Base-by-base conservation (phyloP, 2,888 invertebrate species). In the Caenorhabditis angaria region DNA sequence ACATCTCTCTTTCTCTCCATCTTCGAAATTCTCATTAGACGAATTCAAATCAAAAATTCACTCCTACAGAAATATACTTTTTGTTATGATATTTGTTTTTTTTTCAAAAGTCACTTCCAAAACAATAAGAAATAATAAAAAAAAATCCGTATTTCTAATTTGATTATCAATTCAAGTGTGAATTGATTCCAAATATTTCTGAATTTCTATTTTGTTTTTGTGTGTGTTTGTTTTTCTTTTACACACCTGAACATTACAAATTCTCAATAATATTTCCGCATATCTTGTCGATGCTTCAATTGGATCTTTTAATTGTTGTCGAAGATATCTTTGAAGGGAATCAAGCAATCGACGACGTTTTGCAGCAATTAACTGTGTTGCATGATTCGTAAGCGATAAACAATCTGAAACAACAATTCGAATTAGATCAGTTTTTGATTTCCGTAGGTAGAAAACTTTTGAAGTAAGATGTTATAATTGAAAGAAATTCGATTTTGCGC, bases 401-500 rank as follows among this genome's bases (percentile, higher is more conserved):
- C 86, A 86, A 54, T 86, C 86, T 85, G 76, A 27, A 83, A 51
- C 6, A 10, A 41, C 6, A n/a, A n/a, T n/a, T n/a, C n/a, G n/a
- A n/a, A n/a, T n/a, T n/a, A n/a, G n/a, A n/a, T n/a, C n/a, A n/a
- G n/a, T n/a, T n/a, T n/a, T n/a, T n/a, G n/a, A n/a, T n/a, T n/a
- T n/a, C n/a, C n/a, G n/a, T n/a, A n/a, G n/a, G n/a, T n/a, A n/a
- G n/a, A n/a, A n/a, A n/a, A n/a, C n/a, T n/a, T n/a, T n/a, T n/a
- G n/a, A n/a, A n/a, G n/a, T n/a, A n/a, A n/a, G n/a, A n/a, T n/a
- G n/a, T n/a, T n/a, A n/a, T n/a, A n/a, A n/a, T n/a, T n/a, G n/a
- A n/a, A n/a, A n/a, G n/a, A n/a, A n/a, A 41, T 41, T 41, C 14
- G 18, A 14, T 41, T 41, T 5, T 41, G 3, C 41, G 41, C 41